Conservation (phyloP, 2,888 invertebrate species). For the Iphiclides podalirius region DNA sequence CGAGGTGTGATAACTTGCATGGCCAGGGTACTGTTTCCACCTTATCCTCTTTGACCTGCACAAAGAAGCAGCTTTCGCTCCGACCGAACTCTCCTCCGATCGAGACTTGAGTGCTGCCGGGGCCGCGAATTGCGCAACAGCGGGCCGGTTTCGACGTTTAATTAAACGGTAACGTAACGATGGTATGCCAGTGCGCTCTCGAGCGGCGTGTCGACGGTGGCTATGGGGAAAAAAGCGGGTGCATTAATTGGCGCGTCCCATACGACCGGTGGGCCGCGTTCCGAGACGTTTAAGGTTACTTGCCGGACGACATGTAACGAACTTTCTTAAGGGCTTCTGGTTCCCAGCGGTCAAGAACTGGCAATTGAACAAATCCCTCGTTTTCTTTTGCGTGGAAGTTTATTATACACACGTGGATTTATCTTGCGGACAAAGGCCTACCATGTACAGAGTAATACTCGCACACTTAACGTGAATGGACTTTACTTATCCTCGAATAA, state of each 20-base stretch:
- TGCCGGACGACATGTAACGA: slow-evolving; percentile 29
- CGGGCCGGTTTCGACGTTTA: slow-evolving; percentile 12
- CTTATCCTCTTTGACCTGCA: too few relatives aligned
- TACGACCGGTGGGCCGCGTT: slow-evolving; percentile 33
- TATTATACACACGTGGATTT: too few relatives aligned
- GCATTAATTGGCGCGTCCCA: slow-evolving; percentile 33
- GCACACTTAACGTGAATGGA: too few relatives aligned
- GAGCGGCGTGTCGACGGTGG: slow-evolving; percentile 27
- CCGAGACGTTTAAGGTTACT: slow-evolving; percentile 43
- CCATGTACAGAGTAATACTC: too few relatives aligned
- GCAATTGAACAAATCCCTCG: neutral
- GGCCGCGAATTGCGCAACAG: slow-evolving; percentile 17
- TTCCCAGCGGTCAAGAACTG: slow-evolving; percentile 1
- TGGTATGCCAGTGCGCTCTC: slow-evolving; percentile 19
- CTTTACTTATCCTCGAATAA: too few relatives aligned
- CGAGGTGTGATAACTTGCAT: too few relatives aligned
- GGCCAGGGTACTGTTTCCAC: too few relatives aligned
- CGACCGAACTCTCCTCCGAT: too few relatives aligned
- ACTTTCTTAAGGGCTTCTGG: slow-evolving; percentile 9
- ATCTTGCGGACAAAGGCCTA: too few relatives aligned
- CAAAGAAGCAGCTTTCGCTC: too few relatives aligned
- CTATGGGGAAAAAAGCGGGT: slow-evolving; percentile 40
- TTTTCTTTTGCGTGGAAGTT: too few relatives aligned
- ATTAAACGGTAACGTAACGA: slow-evolving; percentile 7
- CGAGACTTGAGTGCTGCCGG: too few relatives aligned